Conservation (phyloP, 2,113 vertebrate species). For the Patagioenas fasciata region DNA sequence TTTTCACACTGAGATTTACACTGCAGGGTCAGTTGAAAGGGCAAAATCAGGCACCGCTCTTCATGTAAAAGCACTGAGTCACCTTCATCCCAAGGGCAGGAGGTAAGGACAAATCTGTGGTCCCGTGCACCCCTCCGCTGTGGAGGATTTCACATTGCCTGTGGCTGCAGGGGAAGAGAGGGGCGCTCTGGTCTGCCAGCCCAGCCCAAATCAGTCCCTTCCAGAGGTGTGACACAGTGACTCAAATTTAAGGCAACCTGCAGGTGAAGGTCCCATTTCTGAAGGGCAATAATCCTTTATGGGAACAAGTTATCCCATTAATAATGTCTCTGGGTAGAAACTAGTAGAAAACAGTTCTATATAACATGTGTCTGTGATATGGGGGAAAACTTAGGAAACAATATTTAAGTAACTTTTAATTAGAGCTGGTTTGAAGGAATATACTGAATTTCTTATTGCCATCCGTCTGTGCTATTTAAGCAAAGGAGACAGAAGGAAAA, state of each 20-base stretch:
- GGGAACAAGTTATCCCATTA: background rate
- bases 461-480: background rate
- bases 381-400: background rate
- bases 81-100: background rate
- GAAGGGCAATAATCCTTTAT: background rate
- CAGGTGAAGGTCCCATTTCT: background rate
- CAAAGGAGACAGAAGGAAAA: background rate
- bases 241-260: background rate
- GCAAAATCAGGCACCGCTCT: background rate
- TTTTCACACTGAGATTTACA: background rate
- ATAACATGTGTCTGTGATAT: fast-evolving
- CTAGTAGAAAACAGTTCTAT: background rate
- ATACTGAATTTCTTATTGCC: background rate
- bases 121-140: fast-evolving
- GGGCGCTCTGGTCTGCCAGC: no score
- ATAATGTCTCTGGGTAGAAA: background rate
- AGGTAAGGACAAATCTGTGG: background rate
- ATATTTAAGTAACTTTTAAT: background rate
- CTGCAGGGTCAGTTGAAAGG: background rate
- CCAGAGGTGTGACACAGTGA: background rate
- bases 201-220: background rate
- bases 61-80: background rate
- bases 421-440: background rate
- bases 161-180: background rate
- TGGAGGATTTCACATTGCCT: background rate